phyloP scores from a whole-genome alignment of 2,797 vertebrate species.

The Cyprinodon diabolis region DNA sequence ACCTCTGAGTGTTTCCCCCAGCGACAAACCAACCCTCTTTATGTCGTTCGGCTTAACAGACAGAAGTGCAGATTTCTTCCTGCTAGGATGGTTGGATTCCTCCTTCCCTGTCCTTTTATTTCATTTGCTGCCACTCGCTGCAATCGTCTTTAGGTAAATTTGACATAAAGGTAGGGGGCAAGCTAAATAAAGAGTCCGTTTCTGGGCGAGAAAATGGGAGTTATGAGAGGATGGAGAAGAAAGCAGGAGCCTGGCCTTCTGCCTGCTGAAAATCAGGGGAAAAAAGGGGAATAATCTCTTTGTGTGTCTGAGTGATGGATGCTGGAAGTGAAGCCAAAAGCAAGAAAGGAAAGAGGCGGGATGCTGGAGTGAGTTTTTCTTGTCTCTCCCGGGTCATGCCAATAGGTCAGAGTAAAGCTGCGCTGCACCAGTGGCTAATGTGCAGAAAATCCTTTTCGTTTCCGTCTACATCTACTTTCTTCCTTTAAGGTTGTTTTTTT shows the following conservation, averaged over 20 bases:
- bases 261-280: slow-evolving; percentile 48
- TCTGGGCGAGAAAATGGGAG: slow-evolving; percentile 25
- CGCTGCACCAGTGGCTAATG: slow-evolving; percentile 13
- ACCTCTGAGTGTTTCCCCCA: slow-evolving; percentile 31
- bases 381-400: slow-evolving; percentile 9
- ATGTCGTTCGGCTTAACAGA: slow-evolving; percentile 29
- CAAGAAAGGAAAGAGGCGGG: slow-evolving; percentile 20
- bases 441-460: neutral
- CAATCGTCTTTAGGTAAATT: slow-evolving; percentile 29
- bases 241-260: slow-evolving; percentile 60
- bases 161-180: slow-evolving; percentile 1
- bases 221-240: slow-evolving; percentile 28
- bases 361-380: slow-evolving; percentile 21
- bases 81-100: neutral
- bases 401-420: slow-evolving; percentile 26
- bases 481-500: neutral
- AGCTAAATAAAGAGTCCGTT: slow-evolving; percentile 22
- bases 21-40: slow-evolving; percentile 32
- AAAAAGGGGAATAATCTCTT: slow-evolving; percentile 50
- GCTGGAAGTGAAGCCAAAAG: slow-evolving; percentile 44
- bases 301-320: slow-evolving; percentile 53
- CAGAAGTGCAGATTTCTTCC: slow-evolving; percentile 23
- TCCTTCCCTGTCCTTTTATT: neutral
- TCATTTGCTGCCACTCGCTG: neutral
- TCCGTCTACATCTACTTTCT: neutral